Conservation (phyloP, 1,140 invertebrate species). For the Aleiodes sp. region DNA sequence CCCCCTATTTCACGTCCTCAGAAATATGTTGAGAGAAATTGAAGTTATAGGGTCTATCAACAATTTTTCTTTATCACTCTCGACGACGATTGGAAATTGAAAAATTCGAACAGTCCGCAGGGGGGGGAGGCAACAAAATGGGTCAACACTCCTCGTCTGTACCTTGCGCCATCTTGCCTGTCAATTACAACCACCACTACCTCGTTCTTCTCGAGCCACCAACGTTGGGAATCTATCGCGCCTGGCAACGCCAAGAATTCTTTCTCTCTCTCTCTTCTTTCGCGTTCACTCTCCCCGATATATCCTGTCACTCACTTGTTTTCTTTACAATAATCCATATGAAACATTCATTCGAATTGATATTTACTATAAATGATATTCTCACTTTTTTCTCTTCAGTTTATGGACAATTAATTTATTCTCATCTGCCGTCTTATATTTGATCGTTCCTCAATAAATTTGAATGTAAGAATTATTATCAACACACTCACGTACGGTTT, state of each 20-base stretch:
- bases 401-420: background rate
- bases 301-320: slow-evolving; percentile 11
- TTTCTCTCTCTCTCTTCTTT: slow-evolving; percentile 20
- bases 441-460: too few species aligned
- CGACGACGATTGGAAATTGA: slow-evolving; percentile 32
- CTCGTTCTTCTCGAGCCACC: slow-evolving; percentile 30
- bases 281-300: too few species aligned
- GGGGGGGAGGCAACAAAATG: slow-evolving; percentile 47
- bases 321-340: background rate
- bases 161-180: slow-evolving; percentile 56
- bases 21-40: too few species aligned
- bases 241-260: slow-evolving; percentile 1
- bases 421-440: too few species aligned
- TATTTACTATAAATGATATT: background rate
- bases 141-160: slow-evolving; percentile 56
- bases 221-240: slow-evolving; percentile 2
- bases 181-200: slow-evolving; percentile 46
- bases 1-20: too few species aligned
- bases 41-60: too few species aligned
- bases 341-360: background rate
- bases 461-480: background rate
- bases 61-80: too few species aligned
- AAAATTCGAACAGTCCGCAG: slow-evolving; percentile 31
- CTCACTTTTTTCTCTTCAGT: background rate
- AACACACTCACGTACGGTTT: slow-evolving; percentile 3